Percentiles rank a stretch among this genome's conserved stretches.
phyloP scores from a whole-genome alignment of 2,113 vertebrate species.

The Montifringilla adamsi region DNA sequence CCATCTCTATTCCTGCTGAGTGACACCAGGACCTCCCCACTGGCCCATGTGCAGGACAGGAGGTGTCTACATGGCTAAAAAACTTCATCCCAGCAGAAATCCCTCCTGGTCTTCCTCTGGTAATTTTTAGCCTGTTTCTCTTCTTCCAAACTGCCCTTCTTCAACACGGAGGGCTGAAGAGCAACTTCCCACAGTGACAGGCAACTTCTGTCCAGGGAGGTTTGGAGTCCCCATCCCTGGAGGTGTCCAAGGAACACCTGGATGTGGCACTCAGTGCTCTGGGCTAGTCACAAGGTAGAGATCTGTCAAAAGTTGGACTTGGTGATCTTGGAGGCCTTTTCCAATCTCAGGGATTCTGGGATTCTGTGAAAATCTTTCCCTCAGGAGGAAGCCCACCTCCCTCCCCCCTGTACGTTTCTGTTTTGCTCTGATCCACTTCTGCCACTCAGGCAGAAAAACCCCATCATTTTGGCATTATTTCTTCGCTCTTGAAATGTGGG shows the following conservation, averaged over 20 bases:
- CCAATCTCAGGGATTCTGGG: background rate
- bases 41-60: conserved; percentile 63
- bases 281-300: background rate
- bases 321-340: background rate
- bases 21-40: conserved; percentile 60
- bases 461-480: background rate
- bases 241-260: background rate
- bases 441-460: background rate
- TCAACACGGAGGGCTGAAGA: background rate
- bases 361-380: background rate
- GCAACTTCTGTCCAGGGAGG: background rate
- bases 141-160: background rate
- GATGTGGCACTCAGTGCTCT: background rate
- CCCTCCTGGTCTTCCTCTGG: conserved; percentile 65
- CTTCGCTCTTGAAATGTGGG: background rate
- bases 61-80: conserved; percentile 67
- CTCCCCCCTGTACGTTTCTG: background rate
- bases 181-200: background rate
- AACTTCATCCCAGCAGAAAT: conserved; percentile 68
- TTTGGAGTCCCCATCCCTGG: background rate
- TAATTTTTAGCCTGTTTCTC: background rate
- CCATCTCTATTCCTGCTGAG: background rate
- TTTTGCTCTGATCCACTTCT: background rate
- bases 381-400: background rate
- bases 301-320: background rate